A percentile compares a stretch with the other conserved stretches of the same genome.
phyloP scores from a whole-genome alignment of 2,888 invertebrate genomes.

The Cephus nigrinus region DNA sequence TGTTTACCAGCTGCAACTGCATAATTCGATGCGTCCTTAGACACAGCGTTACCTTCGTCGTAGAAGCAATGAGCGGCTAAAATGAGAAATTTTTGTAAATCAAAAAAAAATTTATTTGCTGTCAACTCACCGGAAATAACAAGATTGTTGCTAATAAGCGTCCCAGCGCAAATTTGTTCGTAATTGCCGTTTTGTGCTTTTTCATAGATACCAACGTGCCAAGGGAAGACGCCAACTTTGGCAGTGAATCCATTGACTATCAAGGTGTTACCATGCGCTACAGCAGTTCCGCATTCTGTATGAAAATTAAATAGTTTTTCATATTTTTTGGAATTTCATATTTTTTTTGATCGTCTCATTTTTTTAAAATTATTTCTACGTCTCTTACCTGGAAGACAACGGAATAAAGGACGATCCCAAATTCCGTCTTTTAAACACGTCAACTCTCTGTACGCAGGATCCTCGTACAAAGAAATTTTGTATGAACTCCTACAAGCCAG shows the following conservation, averaged over 20 bases:
- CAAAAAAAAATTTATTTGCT: neutral
- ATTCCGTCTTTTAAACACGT: slow-evolving; percentile 38
- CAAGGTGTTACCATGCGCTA: slow-evolving; percentile 40
- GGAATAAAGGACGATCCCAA: slow-evolving; percentile 42
- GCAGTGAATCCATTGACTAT: slow-evolving; percentile 40
- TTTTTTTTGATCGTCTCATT: no score
- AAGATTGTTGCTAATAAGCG: slow-evolving; percentile 41
- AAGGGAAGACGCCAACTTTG: slow-evolving; percentile 44
- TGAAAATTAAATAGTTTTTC: neutral
- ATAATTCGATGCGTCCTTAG: slow-evolving; percentile 27
- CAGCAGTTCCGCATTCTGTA: slow-evolving; percentile 41
- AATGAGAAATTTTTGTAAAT: neutral
- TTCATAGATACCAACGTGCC: slow-evolving; percentile 46
- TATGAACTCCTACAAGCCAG: slow-evolving; percentile 46
- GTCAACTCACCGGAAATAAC: slow-evolving; percentile 38
- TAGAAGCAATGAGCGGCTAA: slow-evolving; percentile 49
- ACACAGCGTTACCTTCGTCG: slow-evolving; percentile 33
- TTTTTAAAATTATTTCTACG: neutral
- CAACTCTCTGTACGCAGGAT: slow-evolving; percentile 45
- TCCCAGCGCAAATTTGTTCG: slow-evolving; percentile 44
- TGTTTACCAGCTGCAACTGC: slow-evolving; percentile 46
- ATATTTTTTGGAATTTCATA: no score
- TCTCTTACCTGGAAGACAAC: slow-evolving; percentile 42
- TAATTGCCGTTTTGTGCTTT: slow-evolving; percentile 8
- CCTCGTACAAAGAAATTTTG: slow-evolving; percentile 41